Conservation (phyloP, 2,888 invertebrate genomes). For the Cylindroiulus punctatus region DNA sequence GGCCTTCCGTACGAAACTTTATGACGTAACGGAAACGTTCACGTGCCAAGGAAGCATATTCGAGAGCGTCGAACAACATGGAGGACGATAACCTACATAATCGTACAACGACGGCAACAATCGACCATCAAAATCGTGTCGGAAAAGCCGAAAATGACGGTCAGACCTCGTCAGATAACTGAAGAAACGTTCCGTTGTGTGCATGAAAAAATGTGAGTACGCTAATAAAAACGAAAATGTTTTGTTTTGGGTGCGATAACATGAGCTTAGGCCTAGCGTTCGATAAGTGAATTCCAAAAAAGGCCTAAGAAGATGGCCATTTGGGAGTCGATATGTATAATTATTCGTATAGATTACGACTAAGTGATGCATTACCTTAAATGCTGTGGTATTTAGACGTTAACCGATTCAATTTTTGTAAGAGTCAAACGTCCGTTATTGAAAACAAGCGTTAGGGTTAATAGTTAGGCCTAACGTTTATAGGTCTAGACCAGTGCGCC, state of each 20-base stretch:
- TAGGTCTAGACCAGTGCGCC: too few species aligned
- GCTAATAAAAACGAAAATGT: background rate
- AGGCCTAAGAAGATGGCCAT: background rate
- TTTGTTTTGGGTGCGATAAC: background rate
- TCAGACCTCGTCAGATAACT: background rate
- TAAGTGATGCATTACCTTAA: background rate
- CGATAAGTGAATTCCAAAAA: background rate
- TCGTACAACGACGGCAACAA: background rate
- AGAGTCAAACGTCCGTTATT: background rate
- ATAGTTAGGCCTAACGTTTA: too few species aligned
- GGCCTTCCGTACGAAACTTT: too few species aligned
- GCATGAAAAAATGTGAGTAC: conserved; percentile 7
- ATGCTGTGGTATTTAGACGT: background rate
- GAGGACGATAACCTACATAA: background rate
- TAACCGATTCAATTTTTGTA: background rate
- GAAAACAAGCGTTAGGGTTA: too few species aligned
- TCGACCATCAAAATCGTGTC: background rate
- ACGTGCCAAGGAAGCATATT: too few species aligned
- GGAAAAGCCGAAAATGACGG: background rate
- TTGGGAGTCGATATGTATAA: background rate
- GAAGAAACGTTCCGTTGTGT: background rate
- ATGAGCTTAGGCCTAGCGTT: conserved; percentile 15
- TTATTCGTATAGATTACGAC: background rate
- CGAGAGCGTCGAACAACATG: background rate
- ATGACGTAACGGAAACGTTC: too few species aligned